phyloP scores from a whole-genome alignment of 2,113 vertebrate genomes.

The Pitta sordida region DNA sequence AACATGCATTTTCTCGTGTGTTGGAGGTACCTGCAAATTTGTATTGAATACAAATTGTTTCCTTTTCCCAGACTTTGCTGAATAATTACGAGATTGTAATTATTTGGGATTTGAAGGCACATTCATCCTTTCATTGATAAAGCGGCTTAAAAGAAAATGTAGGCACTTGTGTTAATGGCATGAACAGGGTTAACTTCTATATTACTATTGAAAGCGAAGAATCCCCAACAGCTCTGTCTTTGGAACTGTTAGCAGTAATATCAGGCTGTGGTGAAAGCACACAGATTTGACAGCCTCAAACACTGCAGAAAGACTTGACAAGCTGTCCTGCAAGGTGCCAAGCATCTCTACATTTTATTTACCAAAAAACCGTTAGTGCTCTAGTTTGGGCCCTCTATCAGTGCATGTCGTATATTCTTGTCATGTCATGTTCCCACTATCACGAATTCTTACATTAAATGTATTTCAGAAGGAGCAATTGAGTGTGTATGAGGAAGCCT shows the following conservation, averaged over 20 bases:
- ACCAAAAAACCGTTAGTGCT: fast-evolving
- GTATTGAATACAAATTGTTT: background rate
- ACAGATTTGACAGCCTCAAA: background rate
- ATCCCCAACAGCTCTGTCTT: background rate
- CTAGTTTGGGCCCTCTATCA: background rate
- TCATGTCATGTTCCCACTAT: background rate
- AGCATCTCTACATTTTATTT: background rate
- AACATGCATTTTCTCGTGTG: background rate
- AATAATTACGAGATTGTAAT: background rate
- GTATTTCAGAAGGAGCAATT: background rate
- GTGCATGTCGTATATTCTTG: background rate
- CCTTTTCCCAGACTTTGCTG: background rate
- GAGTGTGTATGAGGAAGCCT: background rate
- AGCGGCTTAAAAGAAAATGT: background rate
- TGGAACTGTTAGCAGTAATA: background rate
- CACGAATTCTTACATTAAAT: background rate
- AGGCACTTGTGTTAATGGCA: background rate
- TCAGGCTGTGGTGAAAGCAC: background rate
- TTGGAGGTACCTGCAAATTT: background rate
- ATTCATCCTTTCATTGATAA: background rate
- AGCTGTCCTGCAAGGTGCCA: background rate
- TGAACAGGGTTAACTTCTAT: background rate
- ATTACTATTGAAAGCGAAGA: background rate
- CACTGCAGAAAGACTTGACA: background rate
- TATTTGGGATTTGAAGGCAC: background rate